These are phyloP conservation scores for Calliopum simillimum DNA, from an alignment of 2,888 invertebrate genomes.

Conservation along the genomic window DNA sequence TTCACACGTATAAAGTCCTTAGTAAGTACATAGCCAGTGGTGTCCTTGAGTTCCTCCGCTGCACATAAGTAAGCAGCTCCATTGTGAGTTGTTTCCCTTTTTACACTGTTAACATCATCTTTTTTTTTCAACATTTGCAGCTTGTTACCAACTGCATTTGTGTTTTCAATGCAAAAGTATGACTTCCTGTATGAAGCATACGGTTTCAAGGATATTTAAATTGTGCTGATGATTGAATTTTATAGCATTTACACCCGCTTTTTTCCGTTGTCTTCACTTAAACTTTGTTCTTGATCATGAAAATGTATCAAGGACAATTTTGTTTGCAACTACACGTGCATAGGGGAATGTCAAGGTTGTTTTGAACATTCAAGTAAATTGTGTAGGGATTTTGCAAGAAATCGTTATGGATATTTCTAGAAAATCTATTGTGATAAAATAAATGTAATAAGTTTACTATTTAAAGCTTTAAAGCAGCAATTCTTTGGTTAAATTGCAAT, in stretches of 20 bases:
- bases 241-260: background rate
- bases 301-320: constrained; percentile 15
- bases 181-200: constrained; percentile 6
- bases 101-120: too few relatives aligned
- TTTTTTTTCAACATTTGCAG: background rate
- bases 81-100: background rate
- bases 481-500: too few relatives aligned
- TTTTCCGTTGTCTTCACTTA: constrained; percentile 26
- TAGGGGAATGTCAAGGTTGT: constrained; percentile 34
- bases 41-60: constrained; percentile 10
- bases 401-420: too few relatives aligned
- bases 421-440: too few relatives aligned
- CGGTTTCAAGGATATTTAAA: constrained; percentile 34
- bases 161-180: constrained; percentile 27
- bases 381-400: too few relatives aligned
- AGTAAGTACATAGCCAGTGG: background rate
- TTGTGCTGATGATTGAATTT: constrained; percentile 28
- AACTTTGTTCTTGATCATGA: constrained; percentile 42
- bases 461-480: too few relatives aligned
- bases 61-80: background rate
- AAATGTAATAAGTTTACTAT: too few relatives aligned
- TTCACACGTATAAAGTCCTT: background rate
- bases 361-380: too few relatives aligned
- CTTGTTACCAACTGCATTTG: background rate
- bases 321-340: constrained; percentile 10